phyloP scores from a whole-genome alignment of 2,888 invertebrate species.

The Fragum fragum region DNA sequence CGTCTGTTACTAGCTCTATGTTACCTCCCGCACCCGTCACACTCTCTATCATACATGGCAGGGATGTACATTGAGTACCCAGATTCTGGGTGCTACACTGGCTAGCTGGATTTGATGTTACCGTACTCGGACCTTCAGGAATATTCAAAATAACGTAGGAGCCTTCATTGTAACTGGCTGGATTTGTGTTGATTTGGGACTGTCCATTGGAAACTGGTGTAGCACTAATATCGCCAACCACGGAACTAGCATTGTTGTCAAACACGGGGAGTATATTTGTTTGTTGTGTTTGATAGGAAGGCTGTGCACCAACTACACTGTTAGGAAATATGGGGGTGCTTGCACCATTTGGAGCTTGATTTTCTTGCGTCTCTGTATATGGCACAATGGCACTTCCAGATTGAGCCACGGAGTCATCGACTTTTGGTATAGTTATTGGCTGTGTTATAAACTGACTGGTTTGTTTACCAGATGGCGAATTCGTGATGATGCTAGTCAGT shows the following conservation, averaged over 20 bases:
- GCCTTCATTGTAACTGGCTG: not conserved
- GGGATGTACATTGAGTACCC: not conserved
- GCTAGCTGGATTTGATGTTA: not conserved
- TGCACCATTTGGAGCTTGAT: not conserved
- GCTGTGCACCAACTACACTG: not conserved
- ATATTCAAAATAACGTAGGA: not conserved
- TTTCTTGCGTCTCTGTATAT: not conserved
- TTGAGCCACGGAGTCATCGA: not conserved
- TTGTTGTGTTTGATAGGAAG: not conserved
- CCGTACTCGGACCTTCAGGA: not conserved
- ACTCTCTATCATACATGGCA: constrained; percentile 11
- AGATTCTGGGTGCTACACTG: not conserved
- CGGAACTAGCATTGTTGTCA: not conserved
- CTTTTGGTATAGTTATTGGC: constrained; percentile 54
- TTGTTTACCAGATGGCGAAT: constrained; percentile 67
- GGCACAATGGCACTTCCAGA: not conserved
- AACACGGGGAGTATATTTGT: not conserved
- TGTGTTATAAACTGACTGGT: constrained; percentile 65
- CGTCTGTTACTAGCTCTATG: constrained; percentile 2
- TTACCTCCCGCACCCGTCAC: constrained; percentile 1
- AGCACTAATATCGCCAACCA: not conserved
- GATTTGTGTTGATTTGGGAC: not conserved
- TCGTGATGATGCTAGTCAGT: constrained; percentile 72
- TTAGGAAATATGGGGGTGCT: not conserved
- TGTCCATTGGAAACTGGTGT: not conserved